Evolutionary conservation across 2,797 vertebrate species (phyloP), one percentile per base, ranked within the genome.

Genomic region (Neoniphon sammara): DNA sequence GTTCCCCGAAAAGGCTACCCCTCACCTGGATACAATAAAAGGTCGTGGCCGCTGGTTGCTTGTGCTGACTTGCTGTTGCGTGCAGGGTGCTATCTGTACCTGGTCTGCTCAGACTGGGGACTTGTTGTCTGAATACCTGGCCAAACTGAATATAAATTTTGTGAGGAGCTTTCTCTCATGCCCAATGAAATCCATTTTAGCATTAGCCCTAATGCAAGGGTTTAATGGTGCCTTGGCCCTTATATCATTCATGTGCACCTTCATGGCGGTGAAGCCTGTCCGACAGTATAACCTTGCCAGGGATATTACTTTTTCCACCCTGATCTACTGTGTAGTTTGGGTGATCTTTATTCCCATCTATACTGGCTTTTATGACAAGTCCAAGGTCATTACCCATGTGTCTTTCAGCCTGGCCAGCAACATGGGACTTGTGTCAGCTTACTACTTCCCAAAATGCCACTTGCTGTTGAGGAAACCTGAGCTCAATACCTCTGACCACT

Each of bases 201-300:
- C 92, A 73, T 93, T 96, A 0, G 86, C 87, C 20, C 15, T 97
- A 7, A 87, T 96, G 80, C 95, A 97, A 0, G 86, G 88, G 53
- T 85, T 88, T 66, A 96, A 96, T 0, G 15, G 34, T 34, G 18
- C 61, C 2, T 53, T 97, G 82, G 95, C 95, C 0, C 85, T 95
- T 0, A 0, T 89, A 7, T 97, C 94, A 5, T 96, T 98, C 83
- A 94, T 97, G 78, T 94, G 94, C 87, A 97, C 97, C 0, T 99
- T 98, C 89, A 96, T 96, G 95, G 96, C 95, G 0, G 88, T 90
- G 21, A 93, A 89, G 30, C 88, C 81, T 0, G 87, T 87, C 0
- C 89, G 90, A 46, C 93, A 89, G 74, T 96, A 97, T 80, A 96
- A 96, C 50, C 57, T 94, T 0, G 95, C 96, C 60, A 93, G 95